Evolutionary conservation across 2,888 invertebrate genomes (phyloP).

Genomic region (Caenorhabditis plicata): DNA sequence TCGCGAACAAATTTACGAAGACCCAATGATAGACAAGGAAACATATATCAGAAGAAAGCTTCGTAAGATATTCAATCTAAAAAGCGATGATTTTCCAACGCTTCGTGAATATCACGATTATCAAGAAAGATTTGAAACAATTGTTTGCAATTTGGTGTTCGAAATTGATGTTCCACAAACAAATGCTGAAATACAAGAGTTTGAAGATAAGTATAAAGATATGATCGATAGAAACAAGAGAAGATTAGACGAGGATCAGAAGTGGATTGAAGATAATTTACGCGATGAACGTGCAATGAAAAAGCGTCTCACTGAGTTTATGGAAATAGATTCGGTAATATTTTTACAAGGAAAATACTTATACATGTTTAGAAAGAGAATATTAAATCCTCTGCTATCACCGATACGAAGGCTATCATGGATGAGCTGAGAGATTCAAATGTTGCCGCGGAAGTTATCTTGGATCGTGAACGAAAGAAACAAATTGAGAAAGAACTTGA

Average conservation of each 20-base stretch:
- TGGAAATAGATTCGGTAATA: slow-evolving; percentile 29
- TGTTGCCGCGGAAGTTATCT: slow-evolving; percentile 77
- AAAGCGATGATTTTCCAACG: slow-evolving; percentile 85
- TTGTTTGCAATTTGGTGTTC: slow-evolving; percentile 54
- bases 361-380: slow-evolving; percentile 35
- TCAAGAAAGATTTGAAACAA: slow-evolving; percentile 73
- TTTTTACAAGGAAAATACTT: background rate
- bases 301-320: slow-evolving; percentile 26
- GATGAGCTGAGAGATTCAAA: slow-evolving; percentile 93
- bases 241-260: slow-evolving; percentile 71
- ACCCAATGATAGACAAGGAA: slow-evolving; percentile 93
- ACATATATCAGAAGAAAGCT: slow-evolving; percentile 88
- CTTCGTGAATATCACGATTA: slow-evolving; percentile 90
- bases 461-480: slow-evolving; percentile 74
- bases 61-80: slow-evolving; percentile 83
- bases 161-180: slow-evolving; percentile 52
- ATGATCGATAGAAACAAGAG: slow-evolving; percentile 59
- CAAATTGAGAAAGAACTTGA: slow-evolving; percentile 67
- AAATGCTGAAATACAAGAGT: slow-evolving; percentile 51
- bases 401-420: slow-evolving; percentile 76
- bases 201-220: slow-evolving; percentile 52
- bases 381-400: slow-evolving; percentile 23
- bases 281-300: slow-evolving; percentile 52
- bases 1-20: slow-evolving; percentile 91
- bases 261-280: slow-evolving; percentile 71